Evolutionary conservation across 37 sponge, comb jelly and placozoan genomes (phyloP).

Genomic region (Crambe crambe): DNA sequence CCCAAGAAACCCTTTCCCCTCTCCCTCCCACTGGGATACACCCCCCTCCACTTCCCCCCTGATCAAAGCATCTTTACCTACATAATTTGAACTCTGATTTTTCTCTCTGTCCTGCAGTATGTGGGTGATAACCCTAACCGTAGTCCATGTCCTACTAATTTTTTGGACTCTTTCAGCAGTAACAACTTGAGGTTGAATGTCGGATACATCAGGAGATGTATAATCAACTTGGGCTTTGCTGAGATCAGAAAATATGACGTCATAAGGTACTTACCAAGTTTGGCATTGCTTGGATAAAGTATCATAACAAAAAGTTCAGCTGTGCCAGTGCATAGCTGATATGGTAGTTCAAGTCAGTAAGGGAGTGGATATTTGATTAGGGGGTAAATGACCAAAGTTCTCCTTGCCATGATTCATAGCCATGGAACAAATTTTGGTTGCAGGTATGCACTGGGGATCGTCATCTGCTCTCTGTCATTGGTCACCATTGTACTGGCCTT

Average conservation of each 20-base stretch:
- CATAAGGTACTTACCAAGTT: too few relatives aligned
- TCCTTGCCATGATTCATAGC: too few relatives aligned
- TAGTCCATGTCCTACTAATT: not conserved
- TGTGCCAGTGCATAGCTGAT: too few relatives aligned
- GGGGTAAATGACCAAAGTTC: too few relatives aligned
- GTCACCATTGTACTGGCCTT: constrained; percentile 35
- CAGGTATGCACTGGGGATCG: constrained; percentile 71
- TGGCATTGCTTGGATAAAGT: too few relatives aligned
- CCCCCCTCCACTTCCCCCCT: not conserved
- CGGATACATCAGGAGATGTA: constrained; percentile 24
- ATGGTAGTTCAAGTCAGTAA: too few relatives aligned
- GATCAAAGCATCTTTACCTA: not conserved
- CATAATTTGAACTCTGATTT: not conserved
- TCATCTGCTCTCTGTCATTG: constrained; percentile 49
- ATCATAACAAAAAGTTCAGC: too few relatives aligned
- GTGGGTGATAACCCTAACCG: not conserved
- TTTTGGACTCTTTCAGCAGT: not conserved
- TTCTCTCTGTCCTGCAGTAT: constrained; percentile 1
- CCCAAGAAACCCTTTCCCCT: not conserved
- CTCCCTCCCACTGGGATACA: not conserved
- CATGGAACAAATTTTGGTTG: too few relatives aligned
- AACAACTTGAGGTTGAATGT: not conserved
- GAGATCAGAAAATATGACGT: constrained; percentile 18
- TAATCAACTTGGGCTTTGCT: constrained; percentile 25
- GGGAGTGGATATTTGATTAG: too few relatives aligned